Evolutionary conservation across 2,888 invertebrate genomes (phyloP).

Genomic region (Bedellia somnulentella): DNA sequence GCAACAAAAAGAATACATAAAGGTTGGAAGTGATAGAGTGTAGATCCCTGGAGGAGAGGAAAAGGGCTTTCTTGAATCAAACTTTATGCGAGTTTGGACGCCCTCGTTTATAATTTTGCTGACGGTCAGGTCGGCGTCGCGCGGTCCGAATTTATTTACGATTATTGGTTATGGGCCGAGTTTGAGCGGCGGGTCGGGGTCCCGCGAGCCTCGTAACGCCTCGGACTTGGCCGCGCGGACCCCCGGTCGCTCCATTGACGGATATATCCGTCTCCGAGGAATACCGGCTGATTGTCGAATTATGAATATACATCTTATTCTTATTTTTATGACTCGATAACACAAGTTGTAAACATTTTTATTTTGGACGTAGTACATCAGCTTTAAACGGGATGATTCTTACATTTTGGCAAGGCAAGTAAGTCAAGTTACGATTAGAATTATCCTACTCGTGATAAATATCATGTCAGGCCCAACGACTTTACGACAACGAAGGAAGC

Average conservation of each 20-base stretch:
- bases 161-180: conserved; percentile 58
- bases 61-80: conserved; percentile 10
- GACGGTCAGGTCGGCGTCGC: conserved; percentile 6
- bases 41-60: conserved; percentile 10
- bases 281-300: conserved; percentile 32
- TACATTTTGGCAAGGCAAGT: too few species aligned
- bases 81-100: conserved; percentile 9
- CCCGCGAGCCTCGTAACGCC: conserved; percentile 54
- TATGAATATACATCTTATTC: conserved; percentile 34
- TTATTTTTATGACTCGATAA: too few species aligned
- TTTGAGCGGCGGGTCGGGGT: conserved; percentile 30
- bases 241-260: conserved; percentile 40
- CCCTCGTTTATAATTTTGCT: conserved; percentile 18
- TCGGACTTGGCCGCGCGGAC: conserved; percentile 42
- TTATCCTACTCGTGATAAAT: too few species aligned
- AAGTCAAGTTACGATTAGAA: too few species aligned
- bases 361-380: too few species aligned
- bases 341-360: too few species aligned
- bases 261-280: conserved; percentile 54
- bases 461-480: too few species aligned
- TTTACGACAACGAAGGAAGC: too few species aligned
- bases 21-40: background rate
- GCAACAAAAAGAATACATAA: too few species aligned
- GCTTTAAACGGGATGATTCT: too few species aligned
- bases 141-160: conserved; percentile 43